phyloP scores from a whole-genome alignment of 2,797 vertebrate genomes.

The Diplodus sargus region DNA sequence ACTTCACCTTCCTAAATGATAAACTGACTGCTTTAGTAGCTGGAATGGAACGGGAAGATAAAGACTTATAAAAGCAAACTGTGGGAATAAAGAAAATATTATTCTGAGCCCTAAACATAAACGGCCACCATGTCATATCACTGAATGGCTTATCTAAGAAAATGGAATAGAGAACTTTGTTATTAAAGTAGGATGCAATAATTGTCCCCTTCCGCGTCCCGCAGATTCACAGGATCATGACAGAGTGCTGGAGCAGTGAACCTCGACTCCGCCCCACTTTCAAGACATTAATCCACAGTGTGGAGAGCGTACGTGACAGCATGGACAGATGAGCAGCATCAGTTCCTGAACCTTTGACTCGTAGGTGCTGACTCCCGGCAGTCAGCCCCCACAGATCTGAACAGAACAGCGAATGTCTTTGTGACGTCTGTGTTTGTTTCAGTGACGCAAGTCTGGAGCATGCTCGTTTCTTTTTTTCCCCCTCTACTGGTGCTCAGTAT shows the following conservation, averaged over 20 bases:
- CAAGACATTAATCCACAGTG: constrained; percentile 85
- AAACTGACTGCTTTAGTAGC: neutral
- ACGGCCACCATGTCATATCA: neutral
- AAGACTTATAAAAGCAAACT: neutral
- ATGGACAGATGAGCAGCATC: constrained; percentile 82
- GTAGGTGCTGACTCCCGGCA: neutral
- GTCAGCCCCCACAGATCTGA: constrained; percentile 1
- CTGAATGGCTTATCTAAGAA: neutral
- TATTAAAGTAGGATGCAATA: neutral
- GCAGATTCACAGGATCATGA: constrained; percentile 93
- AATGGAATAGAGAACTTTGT: neutral
- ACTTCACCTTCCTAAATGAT: too few relatives aligned
- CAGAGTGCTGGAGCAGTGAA: constrained; percentile 91
- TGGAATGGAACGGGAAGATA: neutral
- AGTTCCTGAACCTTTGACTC: constrained; percentile 37
- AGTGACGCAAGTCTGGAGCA: neutral
- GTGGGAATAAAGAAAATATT: neutral
- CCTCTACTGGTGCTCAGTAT: neutral
- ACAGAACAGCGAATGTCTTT: constrained; percentile 4
- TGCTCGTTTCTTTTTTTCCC: neutral
- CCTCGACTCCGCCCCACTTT: constrained; percentile 89
- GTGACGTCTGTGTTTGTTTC: neutral
- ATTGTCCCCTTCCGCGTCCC: neutral
- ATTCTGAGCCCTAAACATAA: neutral
- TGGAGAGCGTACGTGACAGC: constrained; percentile 88